Evolutionary conservation across 2,113 vertebrate species (phyloP).

Genomic region (Pseudorhombus dupliciocellatus): DNA sequence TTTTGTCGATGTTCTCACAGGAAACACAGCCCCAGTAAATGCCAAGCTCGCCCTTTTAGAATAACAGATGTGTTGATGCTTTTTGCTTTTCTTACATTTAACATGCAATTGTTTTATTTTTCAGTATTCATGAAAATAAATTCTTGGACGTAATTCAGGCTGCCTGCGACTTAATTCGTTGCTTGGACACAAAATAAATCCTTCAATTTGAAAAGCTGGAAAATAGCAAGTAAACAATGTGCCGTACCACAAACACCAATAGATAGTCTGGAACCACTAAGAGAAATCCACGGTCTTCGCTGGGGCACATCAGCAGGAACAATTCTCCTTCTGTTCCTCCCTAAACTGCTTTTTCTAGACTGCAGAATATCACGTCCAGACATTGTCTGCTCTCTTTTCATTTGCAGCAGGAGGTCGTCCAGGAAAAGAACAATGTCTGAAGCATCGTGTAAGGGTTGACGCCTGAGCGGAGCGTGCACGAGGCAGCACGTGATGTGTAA

Average conservation of each 20-base stretch:
- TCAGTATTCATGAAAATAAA: background rate
- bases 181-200: background rate
- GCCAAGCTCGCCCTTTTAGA: constrained; percentile 27
- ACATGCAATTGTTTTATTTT: constrained; percentile 14
- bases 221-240: background rate
- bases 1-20: constrained; percentile 44
- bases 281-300: no score
- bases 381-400: no score
- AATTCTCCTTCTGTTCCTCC: background rate
- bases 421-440: no score
- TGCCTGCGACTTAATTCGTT: background rate
- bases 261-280: background rate
- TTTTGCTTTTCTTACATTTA: constrained; percentile 28
- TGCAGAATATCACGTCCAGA: no score
- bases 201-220: background rate
- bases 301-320: background rate
- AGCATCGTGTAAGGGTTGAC: no score
- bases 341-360: no score
- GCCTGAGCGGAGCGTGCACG: no score
- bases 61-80: constrained; percentile 35
- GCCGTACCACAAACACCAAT: background rate
- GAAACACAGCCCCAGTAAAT: constrained; percentile 40
- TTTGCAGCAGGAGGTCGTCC: no score
- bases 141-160: background rate
- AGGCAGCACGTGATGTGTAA: no score